Base-by-base conservation (phyloP, 2,888 invertebrate species). In the Noctua pronuba region DNA sequence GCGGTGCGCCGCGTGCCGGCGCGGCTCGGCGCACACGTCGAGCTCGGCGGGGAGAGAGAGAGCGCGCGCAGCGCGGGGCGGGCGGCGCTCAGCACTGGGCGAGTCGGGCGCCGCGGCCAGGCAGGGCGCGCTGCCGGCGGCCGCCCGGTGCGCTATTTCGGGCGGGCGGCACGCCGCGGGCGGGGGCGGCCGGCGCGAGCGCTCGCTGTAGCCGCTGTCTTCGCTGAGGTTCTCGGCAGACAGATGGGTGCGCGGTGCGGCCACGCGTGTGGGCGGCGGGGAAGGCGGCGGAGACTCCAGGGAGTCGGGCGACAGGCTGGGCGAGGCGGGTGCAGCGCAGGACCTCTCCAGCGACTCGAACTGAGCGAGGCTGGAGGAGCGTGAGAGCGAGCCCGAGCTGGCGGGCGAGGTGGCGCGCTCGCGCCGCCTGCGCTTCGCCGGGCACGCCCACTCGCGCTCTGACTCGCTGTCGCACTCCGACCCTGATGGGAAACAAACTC, bases 281-380 rank as follows among this genome's bases (percentile, higher is more conserved):
- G 95, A 94, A 8, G 94, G 92, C 24, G 95, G 94, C 18, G 96
- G 95, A 7, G 96, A 96, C 88, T 96, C 96, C 69, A 96, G 92
- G 58, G 96, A 96, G 92, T 97, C 97, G 3, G 97, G 97, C 7
- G 96, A 96, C 60, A 96, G 93, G 91, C 95, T 94, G 79, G 95
- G 95, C 41, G 95, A 96, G 69, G 92, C 93, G 73, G 95, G 95
- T n/a, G 95, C 95, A 49, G 96, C 95, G 89, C 96, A 96, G 68
- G 96, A 96, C 58, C 96, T 97, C 93, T 98, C 98, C 80, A 98
- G 96, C 8, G 98, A 98, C 95, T 98, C 98, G 94, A 99, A 99
- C 94, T 98, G 98, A 83, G 98, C 97, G 83, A 99, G 96, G 88
- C 98, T 98, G 86, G 98, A 98, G 82, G 98, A 98, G 86, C 98